Percentiles rank a stretch among this genome's conserved stretches.
phyloP scores from a whole-genome alignment of 2,113 vertebrate species.

The Sturnira hondurensis region DNA sequence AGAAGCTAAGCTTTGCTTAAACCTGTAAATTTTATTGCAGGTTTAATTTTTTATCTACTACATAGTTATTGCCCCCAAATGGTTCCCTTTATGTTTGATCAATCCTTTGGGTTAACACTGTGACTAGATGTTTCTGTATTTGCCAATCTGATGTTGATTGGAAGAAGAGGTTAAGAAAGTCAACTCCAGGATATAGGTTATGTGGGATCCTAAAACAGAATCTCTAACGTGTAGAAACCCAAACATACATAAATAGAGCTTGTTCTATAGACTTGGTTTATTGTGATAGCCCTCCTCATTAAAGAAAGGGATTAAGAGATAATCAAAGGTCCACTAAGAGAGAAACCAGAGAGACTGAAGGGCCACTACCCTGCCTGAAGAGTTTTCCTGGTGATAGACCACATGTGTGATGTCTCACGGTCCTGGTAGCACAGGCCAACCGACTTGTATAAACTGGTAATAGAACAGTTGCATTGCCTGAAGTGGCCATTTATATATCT shows the following conservation, averaged over 20 bases:
- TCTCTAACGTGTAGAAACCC: neutral
- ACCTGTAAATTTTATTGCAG: neutral
- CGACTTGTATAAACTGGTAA: neutral
- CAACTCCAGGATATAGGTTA: neutral
- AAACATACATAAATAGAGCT: neutral
- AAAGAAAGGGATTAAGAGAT: neutral
- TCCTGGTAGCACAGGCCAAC: neutral
- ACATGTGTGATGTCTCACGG: neutral
- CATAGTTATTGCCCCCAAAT: neutral
- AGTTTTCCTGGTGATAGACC: neutral
- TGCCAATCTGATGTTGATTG: neutral
- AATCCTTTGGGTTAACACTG: neutral
- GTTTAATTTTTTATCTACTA: no score
- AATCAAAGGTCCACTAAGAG: neutral
- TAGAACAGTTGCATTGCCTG: neutral
- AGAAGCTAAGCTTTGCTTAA: neutral
- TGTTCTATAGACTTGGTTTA: neutral
- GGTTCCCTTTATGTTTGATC: neutral
- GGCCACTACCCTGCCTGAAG: neutral
- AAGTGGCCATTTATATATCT: no score
- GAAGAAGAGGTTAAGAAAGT: neutral
- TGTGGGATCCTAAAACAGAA: neutral
- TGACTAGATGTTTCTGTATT: neutral
- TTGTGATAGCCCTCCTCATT: neutral
- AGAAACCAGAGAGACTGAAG: neutral